A percentile compares a stretch with the other conserved stretches of the same genome.
These are phyloP conservation scores for Polyergus mexicanus DNA, from an alignment of 1,140 invertebrate species.

Conservation along the genomic window DNA sequence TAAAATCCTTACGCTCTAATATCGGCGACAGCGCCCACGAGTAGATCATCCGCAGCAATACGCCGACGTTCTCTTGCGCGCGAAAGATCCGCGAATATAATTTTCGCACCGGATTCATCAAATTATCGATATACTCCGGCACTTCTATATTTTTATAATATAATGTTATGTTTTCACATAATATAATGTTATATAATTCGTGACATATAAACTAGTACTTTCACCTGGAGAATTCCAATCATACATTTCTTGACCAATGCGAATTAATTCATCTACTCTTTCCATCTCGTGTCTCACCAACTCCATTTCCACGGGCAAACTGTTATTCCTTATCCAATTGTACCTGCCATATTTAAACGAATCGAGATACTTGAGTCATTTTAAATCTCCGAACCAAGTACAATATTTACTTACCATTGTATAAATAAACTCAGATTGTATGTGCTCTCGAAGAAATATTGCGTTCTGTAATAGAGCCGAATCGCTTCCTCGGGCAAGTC, in stretches of 20 bases:
- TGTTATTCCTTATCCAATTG: slow-evolving; percentile 87
- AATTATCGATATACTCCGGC: slow-evolving; percentile 87
- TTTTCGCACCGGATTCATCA: slow-evolving; percentile 86
- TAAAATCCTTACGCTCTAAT: slow-evolving; percentile 89
- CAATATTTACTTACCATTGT: slow-evolving; percentile 76
- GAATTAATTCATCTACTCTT: slow-evolving; percentile 87
- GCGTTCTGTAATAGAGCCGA: slow-evolving; percentile 83
- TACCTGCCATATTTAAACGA: slow-evolving; percentile 83
- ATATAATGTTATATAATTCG: slow-evolving; percentile 1
- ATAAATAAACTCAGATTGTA: slow-evolving; percentile 77
- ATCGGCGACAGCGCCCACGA: slow-evolving; percentile 91
- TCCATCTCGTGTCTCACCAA: slow-evolving; percentile 88
- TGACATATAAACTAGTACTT: slow-evolving; percentile 66
- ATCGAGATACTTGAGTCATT: background rate
- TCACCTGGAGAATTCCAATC: slow-evolving; percentile 88
- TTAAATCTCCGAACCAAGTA: background rate
- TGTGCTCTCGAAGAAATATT: slow-evolving; percentile 75
- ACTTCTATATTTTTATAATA: slow-evolving; percentile 81
- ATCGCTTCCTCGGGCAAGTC: slow-evolving; percentile 87
- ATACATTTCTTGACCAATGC: slow-evolving; percentile 87
- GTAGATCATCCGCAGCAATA: slow-evolving; percentile 87
- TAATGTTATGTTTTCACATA: background rate
- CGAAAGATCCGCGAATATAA: slow-evolving; percentile 87
- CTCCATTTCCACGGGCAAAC: slow-evolving; percentile 87
- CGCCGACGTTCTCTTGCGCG: slow-evolving; percentile 86